Conservation (phyloP, 2,113 vertebrate species). For the Picathartes gymnocephalus region DNA sequence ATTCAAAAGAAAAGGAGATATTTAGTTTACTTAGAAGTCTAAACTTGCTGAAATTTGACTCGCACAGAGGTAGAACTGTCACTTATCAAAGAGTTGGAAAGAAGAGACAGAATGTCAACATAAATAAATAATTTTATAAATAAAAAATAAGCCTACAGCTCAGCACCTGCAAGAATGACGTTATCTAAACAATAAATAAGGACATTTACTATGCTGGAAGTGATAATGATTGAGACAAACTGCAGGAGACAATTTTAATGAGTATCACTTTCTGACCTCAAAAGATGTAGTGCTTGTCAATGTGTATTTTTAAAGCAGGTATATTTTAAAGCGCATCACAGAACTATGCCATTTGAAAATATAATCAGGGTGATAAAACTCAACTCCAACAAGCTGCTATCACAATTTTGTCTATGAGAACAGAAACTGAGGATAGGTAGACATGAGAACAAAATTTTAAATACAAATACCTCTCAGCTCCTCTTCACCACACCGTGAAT, state of each 20-base stretch:
- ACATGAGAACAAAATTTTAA: background rate
- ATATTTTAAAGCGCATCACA: background rate
- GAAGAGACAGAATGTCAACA: constrained; percentile 36
- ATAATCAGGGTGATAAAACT: background rate
- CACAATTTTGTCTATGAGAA: background rate
- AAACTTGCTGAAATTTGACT: constrained; percentile 23
- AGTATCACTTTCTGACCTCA: background rate
- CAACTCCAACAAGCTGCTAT: background rate
- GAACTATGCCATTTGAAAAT: background rate
- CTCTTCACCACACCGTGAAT: background rate
- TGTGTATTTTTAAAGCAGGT: background rate
- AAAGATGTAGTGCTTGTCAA: background rate
- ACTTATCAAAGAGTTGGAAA: constrained; percentile 40
- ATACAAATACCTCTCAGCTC: constrained; percentile 21
- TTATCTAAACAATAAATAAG: constrained; percentile 51
- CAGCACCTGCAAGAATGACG: background rate
- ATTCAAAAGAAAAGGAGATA: constrained; percentile 10
- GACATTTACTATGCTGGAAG: background rate
- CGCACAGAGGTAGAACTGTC: background rate
- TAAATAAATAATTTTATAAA: constrained; percentile 67
- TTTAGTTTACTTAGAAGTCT: background rate
- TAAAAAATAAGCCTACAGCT: constrained; percentile 48
- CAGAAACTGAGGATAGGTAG: background rate
- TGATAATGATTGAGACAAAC: background rate
- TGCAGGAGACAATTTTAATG: background rate